A percentile compares a stretch with the other conserved stretches of the same genome.
Conservation (phyloP, 2,113 vertebrate genomes). For the Gallinago paraguaiae region DNA sequence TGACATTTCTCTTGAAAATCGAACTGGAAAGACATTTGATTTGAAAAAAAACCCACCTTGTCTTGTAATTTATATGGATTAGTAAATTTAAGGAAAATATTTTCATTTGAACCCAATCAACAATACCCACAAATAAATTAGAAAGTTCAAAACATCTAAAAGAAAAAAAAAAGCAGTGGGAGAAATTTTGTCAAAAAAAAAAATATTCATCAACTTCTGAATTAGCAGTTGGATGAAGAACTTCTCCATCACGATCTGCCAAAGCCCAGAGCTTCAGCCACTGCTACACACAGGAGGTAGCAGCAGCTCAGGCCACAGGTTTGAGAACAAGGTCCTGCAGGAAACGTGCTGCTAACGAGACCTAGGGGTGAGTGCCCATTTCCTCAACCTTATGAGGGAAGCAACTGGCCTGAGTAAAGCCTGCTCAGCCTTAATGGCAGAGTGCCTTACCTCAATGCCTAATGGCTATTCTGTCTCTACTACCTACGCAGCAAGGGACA, state of each 20-base stretch:
- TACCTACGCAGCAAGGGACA: rapidly evolving
- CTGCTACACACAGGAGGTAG: not conserved
- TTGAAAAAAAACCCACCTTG: rapidly evolving
- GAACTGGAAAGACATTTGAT: not conserved
- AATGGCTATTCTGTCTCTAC: not conserved
- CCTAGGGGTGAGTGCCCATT: too few species aligned
- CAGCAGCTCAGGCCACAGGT: not conserved
- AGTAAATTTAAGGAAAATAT: not conserved
- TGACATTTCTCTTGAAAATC: not conserved
- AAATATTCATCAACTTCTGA: not conserved
- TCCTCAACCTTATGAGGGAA: not conserved
- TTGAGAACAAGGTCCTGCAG: not conserved
- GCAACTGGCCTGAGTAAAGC: not conserved
- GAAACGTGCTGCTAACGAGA: rapidly evolving
- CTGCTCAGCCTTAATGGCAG: not conserved
- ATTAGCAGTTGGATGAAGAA: not conserved
- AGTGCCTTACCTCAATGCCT: not conserved
- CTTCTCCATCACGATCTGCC: not conserved
- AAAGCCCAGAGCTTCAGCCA: not conserved
- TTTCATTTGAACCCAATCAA: not conserved
- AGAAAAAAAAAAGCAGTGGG: not conserved
- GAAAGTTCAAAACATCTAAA: not conserved
- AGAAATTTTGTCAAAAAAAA: not conserved
- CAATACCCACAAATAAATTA: not conserved
- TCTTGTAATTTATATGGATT: not conserved